Base-by-base conservation (phyloP, 2,797 vertebrate species). In the Babyrousa celebensis region DNA sequence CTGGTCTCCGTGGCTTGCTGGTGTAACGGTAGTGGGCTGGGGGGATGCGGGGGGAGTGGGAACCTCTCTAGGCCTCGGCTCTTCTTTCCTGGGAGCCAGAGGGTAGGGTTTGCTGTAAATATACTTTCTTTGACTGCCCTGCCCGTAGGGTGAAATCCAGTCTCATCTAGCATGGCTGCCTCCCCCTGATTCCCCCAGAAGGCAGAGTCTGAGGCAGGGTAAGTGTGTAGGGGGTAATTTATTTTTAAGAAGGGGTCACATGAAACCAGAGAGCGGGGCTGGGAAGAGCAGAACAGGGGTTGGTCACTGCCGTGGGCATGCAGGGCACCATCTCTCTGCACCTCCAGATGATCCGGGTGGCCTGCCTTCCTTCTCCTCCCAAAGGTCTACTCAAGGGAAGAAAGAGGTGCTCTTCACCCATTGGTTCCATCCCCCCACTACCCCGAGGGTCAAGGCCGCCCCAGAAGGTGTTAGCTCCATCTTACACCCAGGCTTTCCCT, bases 21-120 rank as follows among this genome's bases (percentile, higher is more conserved):
- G 40, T 18, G 20, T 86, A 21, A 21, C 85, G 56, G 20, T 60
- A 29, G 29, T 79, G 60, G 52, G 17, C 60, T 5, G 9, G 48
- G 12, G 23, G n/a, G 52, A 25, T 62, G 1, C 78, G 72, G 85
- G 43, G 21, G 80, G 23, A 32, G 56, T 63, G 52, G 17, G 43
- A 25, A 48, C 18, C 43, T 94, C 56, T 56, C 12, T 18, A 65
- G n/a, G 18, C 14, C 29, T 54, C 23, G 58, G 23, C 85, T 94
- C 43, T 87, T 43, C 6, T 27, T 85, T 77, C 63, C 70, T 92
- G 15, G 60, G 77, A 91, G 74, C 32, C 27, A 87, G 23, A 85
- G 65, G 36, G 70, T 62, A 32, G 80, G 60, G 60, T 92, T 85
- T 92, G 54, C 65, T 71, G 48, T 95, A 85, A 85, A 68, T 52